Conservation (phyloP, 2,113 vertebrate genomes). For the Penelope pileata region DNA sequence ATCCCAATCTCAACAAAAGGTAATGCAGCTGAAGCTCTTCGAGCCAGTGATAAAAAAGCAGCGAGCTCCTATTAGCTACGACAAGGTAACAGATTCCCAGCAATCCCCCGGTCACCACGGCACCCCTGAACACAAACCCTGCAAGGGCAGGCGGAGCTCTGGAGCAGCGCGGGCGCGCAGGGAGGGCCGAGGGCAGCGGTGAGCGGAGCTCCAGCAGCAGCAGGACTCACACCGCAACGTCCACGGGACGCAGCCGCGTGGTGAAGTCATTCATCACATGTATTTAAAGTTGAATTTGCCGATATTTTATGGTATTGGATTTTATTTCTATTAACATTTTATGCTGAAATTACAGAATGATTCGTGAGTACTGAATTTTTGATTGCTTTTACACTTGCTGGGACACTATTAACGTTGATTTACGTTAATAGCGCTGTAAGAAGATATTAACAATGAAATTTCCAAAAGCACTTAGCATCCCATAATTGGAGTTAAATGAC, state of each 20-base stretch:
- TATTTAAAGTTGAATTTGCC: constrained; percentile 87
- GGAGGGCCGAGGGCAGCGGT: neutral
- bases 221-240: constrained; percentile 31
- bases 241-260: constrained; percentile 46
- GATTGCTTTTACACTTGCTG: constrained; percentile 89
- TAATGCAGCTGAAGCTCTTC: neutral
- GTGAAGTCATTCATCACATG: constrained; percentile 78
- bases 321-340: constrained; percentile 92
- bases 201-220: neutral
- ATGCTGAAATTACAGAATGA: constrained; percentile 90
- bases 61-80: constrained; percentile 1
- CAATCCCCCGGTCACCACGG: constrained; percentile 3
- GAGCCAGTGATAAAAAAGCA: neutral
- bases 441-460: constrained; percentile 89
- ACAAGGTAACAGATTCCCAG: neutral
- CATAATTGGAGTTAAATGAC: constrained; percentile 89
- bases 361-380: constrained; percentile 90
- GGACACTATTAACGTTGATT: constrained; percentile 89
- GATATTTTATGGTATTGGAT: constrained; percentile 87
- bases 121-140: neutral
- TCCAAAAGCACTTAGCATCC: constrained; percentile 89
- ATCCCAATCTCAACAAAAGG: constrained; percentile 21
- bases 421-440: constrained; percentile 87
- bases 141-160: neutral
- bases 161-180: neutral